Conservation (phyloP, 2,888 invertebrate genomes). For the Alloplasta piceator region DNA sequence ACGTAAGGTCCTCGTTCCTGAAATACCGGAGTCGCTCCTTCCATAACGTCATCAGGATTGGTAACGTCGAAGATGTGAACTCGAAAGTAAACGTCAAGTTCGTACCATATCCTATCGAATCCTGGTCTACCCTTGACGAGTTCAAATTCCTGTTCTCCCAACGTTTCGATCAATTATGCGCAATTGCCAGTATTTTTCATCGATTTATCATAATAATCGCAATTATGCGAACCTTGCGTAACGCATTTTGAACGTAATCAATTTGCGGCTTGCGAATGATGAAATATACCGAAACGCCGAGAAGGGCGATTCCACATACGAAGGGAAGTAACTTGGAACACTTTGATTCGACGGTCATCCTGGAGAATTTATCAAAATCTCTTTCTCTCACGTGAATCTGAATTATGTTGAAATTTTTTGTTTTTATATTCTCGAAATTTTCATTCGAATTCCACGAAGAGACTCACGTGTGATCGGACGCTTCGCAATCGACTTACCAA, state of each 20-base stretch:
- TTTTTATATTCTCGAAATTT: background rate
- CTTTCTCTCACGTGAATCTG: background rate
- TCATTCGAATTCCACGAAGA: background rate
- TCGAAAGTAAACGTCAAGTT: slow-evolving; percentile 76
- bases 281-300: slow-evolving; percentile 25
- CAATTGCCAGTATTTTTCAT: background rate
- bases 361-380: background rate
- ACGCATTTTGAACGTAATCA: background rate
- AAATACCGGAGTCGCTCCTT: slow-evolving; percentile 85
- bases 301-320: slow-evolving; percentile 15
- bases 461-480: background rate
- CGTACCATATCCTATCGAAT: slow-evolving; percentile 86
- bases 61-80: slow-evolving; percentile 84
- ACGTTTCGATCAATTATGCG: background rate
- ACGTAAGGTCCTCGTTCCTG: slow-evolving; percentile 87
- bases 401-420: background rate
- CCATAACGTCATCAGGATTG: slow-evolving; percentile 85
- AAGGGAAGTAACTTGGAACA: slow-evolving; percentile 32
- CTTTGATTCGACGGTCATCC: slow-evolving; percentile 31
- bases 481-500: background rate
- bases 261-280: slow-evolving; percentile 22
- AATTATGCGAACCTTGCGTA: slow-evolving; percentile 17
- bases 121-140: slow-evolving; percentile 85
- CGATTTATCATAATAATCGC: background rate
- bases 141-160: slow-evolving; percentile 84